Conservation (phyloP, 30 jellyfish, hydroid and myxozoan species). For the Pelagia noctiluca region DNA sequence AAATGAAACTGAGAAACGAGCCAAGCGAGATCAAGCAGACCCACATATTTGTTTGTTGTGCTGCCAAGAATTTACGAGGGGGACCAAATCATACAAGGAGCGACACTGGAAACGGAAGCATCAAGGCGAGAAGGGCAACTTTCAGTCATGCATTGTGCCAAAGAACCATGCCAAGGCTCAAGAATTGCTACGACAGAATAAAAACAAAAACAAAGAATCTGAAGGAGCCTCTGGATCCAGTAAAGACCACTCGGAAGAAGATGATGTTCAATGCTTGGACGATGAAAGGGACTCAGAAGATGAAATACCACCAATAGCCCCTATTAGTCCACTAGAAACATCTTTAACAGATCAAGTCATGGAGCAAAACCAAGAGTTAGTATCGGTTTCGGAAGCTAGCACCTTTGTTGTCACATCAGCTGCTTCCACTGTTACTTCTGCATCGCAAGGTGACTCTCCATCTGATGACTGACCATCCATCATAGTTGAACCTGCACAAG, state of each 20-base stretch:
- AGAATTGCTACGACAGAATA: slow-evolving; percentile 6
- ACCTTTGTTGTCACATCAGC: not conserved
- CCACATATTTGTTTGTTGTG: slow-evolving; percentile 11
- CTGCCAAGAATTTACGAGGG: slow-evolving; percentile 23
- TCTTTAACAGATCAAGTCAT: not conserved
- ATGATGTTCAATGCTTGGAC: not conserved
- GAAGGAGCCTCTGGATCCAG: not conserved
- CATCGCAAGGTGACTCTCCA: too few species aligned
- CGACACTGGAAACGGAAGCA: slow-evolving; percentile 33
- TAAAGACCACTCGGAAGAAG: not conserved
- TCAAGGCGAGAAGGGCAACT: not conserved
- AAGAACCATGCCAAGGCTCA: slow-evolving; percentile 24
- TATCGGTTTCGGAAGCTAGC: not conserved
- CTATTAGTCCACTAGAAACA: not conserved
- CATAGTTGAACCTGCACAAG: not conserved
- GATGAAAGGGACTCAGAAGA: slow-evolving; percentile 17
- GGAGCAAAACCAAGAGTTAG: not conserved
- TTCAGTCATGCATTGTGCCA: slow-evolving; percentile 7
- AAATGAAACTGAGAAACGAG: slow-evolving; percentile 14
- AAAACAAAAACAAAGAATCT: not conserved
- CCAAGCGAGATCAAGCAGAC: slow-evolving; percentile 18
- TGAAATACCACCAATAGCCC: not conserved
- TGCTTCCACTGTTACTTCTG: not conserved
- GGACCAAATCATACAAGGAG: slow-evolving; percentile 14
- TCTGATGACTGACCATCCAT: too few species aligned